Evolutionary conservation across 2,113 vertebrate species (phyloP).

Genomic region (human (Homo sapiens)): GRCh38 chr1:109817001-109817500

Average conservation of each 20-base stretch:
- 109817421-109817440: not conserved
- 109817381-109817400: not conserved
- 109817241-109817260: not conserved
- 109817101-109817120: not conserved
- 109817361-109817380: not conserved
- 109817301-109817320: not conserved
- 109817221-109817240: not conserved
- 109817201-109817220: too few species aligned
- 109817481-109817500: not conserved
- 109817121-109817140: not conserved
- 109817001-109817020: not conserved
- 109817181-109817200: not conserved
- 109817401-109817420: too few species aligned
- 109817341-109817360: not conserved
- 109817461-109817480: not conserved
- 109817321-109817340: not conserved
- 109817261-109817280: fast-evolving
- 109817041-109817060: not conserved
- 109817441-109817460: not conserved
- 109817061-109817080: not conserved
- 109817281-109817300: not conserved
- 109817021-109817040: not conserved
- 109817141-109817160: not conserved
- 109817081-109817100: not conserved
- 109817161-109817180: not conserved